Evolutionary conservation across 1,140 invertebrate species (phyloP).

Genomic region (Bacillus rossius): DNA sequence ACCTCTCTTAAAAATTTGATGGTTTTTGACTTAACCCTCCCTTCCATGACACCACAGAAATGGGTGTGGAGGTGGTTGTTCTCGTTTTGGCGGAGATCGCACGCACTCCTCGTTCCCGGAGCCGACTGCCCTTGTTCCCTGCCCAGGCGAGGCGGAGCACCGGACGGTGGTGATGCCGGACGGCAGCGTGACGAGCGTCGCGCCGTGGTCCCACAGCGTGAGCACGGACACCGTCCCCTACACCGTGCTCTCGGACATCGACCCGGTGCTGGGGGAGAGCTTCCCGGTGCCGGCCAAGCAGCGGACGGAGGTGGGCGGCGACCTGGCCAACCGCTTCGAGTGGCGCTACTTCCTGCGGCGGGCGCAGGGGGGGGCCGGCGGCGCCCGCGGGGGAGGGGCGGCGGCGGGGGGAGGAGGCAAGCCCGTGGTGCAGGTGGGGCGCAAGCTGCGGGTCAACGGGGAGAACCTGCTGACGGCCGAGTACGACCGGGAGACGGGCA

Average conservation of each 20-base stretch:
- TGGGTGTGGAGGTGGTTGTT: too few relatives aligned
- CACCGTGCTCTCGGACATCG: constrained; percentile 73
- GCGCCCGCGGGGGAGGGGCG: constrained; percentile 42
- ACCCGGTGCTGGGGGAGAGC: constrained; percentile 76
- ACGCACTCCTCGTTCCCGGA: too few relatives aligned
- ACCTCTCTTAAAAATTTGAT: too few relatives aligned
- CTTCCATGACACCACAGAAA: too few relatives aligned
- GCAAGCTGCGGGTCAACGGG: constrained; percentile 82
- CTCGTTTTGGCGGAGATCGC: too few relatives aligned
- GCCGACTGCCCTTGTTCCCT: too few relatives aligned
- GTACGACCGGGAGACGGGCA: constrained; percentile 84
- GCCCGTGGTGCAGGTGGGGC: constrained; percentile 71
- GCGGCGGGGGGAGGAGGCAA: constrained; percentile 44
- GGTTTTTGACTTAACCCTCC: too few relatives aligned
- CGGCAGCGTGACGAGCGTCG: constrained; percentile 70
- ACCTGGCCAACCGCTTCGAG: constrained; percentile 88
- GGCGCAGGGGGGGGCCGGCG: constrained; percentile 44
- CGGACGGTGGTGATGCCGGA: constrained; percentile 74
- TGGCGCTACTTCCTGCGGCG: constrained; percentile 86
- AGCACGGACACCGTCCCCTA: constrained; percentile 83
- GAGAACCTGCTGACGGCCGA: constrained; percentile 88
- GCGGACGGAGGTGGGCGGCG: constrained; percentile 75
- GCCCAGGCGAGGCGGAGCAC: constrained; percentile 64
- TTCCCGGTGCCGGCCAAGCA: constrained; percentile 89
- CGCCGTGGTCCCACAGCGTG: constrained; percentile 76